phyloP scores from a whole-genome alignment of 2,797 vertebrate genomes.

The Sebastes variabilis region DNA sequence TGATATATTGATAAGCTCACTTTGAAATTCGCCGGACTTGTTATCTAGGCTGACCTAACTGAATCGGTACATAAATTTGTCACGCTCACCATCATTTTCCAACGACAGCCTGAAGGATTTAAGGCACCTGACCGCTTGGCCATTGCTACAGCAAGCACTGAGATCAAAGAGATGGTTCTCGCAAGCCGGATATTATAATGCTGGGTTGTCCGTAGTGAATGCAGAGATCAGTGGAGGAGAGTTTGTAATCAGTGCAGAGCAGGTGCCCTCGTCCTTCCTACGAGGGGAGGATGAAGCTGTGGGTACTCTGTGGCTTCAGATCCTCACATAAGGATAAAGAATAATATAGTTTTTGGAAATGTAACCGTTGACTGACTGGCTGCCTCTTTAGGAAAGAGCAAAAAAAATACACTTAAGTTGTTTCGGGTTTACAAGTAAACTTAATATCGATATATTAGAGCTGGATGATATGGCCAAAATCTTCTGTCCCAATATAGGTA shows the following conservation, averaged over 20 bases:
- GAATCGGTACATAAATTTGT: slow-evolving; percentile 47
- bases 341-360: not conserved
- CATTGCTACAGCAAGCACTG: slow-evolving; percentile 1
- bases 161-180: slow-evolving; percentile 29
- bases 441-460: not conserved
- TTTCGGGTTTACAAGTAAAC: not conserved
- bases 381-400: not conserved
- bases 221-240: slow-evolving; percentile 3
- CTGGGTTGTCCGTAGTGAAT: slow-evolving; percentile 17
- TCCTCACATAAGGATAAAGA: not conserved
- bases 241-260: slow-evolving; percentile 23
- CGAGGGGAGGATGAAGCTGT: not conserved
- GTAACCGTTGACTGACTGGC: not conserved
- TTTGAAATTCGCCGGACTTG: slow-evolving; percentile 24
- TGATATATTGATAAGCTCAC: slow-evolving; percentile 47
- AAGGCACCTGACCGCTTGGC: slow-evolving; percentile 6
- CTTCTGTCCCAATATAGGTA: too few relatives aligned
- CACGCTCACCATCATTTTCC: slow-evolving; percentile 22
- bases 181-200: slow-evolving; percentile 8
- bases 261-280: not conserved
- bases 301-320: not conserved
- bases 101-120: slow-evolving; percentile 27
- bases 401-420: not conserved
- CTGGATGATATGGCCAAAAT: too few relatives aligned
- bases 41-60: slow-evolving; percentile 37